Conservation (phyloP, 92 coral and sea anemone species). For the Palythoa caribaeorum region DNA sequence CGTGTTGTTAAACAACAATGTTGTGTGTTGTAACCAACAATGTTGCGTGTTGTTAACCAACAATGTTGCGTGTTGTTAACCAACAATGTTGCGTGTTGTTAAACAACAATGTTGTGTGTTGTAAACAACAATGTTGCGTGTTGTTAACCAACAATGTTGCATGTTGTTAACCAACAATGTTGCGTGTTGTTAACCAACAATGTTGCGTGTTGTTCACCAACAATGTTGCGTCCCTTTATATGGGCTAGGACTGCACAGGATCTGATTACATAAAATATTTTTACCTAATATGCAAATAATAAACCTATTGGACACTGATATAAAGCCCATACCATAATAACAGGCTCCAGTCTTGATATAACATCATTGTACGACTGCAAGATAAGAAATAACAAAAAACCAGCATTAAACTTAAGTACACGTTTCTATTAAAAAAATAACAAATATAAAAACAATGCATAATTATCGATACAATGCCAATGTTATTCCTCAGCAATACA, state of each 20-base stretch:
- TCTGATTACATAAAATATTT: neutral
- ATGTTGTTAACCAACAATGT: too few species aligned
- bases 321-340: conserved; percentile 84
- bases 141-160: too few species aligned
- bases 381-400: neutral
- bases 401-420: neutral
- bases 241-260: too few species aligned
- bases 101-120: too few species aligned
- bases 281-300: neutral
- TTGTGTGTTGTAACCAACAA: too few species aligned
- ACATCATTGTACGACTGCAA: conserved; percentile 96
- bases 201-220: neutral
- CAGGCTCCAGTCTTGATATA: conserved; percentile 93
- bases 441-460: neutral
- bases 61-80: too few species aligned
- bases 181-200: too few species aligned
- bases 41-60: too few species aligned
- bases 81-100: too few species aligned
- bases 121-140: too few species aligned
- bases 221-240: neutral
- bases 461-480: neutral
- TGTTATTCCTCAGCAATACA: too few species aligned
- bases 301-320: neutral
- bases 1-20: too few species aligned
- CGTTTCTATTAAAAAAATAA: neutral